phyloP scores from a whole-genome alignment of 2,113 vertebrate genomes.

The Lynx canadensis region DNA sequence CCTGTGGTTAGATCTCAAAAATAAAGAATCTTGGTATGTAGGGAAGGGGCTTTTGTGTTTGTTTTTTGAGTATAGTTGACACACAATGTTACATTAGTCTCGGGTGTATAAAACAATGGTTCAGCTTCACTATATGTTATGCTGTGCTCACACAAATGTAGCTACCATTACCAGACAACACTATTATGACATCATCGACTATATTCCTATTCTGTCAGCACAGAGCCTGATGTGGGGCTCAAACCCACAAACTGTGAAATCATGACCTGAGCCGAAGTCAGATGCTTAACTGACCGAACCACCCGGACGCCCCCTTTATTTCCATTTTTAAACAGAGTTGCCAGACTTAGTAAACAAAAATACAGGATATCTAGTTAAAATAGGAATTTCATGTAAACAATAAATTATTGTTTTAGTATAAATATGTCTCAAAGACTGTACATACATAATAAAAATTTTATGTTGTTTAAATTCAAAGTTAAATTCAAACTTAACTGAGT shows the following conservation, averaged over 20 bases:
- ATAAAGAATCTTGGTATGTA: not conserved
- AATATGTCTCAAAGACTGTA: not conserved
- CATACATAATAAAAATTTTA: not conserved
- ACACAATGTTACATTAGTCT: not conserved
- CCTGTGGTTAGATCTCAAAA: not conserved
- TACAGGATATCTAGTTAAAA: not conserved
- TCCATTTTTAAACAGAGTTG: not conserved
- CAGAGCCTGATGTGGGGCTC: no score
- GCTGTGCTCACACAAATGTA: not conserved
- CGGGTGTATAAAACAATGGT: not conserved
- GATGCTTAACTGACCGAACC: no score
- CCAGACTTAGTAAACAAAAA: constrained; percentile 1
- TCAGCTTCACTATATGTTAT: not conserved
- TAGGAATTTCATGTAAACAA: not conserved
- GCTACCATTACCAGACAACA: not conserved
- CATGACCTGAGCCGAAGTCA: no score
- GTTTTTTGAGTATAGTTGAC: not conserved
- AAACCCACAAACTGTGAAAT: no score
- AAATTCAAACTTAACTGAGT: not conserved
- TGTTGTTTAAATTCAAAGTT: constrained; percentile 25
- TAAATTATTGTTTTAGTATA: not conserved
- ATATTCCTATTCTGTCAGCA: not conserved
- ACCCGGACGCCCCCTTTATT: not conserved
- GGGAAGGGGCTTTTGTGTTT: not conserved
- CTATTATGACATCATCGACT: not conserved